Evolutionary conservation across 2,113 vertebrate species (phyloP).

Genomic region (Petroica traversi): DNA sequence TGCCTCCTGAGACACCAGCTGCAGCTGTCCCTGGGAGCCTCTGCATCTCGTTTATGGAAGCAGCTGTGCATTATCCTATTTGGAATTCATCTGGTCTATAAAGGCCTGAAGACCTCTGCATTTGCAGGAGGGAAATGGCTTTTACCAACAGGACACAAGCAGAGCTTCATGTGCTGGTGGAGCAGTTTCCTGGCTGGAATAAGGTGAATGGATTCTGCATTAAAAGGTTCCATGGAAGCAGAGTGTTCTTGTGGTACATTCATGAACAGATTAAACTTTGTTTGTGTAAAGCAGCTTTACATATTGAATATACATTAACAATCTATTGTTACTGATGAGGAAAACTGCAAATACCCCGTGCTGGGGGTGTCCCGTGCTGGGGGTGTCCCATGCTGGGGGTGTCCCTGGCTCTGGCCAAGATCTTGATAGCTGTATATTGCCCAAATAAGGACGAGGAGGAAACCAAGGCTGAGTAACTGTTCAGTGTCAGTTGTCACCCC

Average conservation of each 20-base stretch:
- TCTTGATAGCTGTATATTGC: not conserved
- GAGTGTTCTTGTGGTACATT: not conserved
- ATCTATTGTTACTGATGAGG: not conserved
- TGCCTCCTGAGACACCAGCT: not conserved
- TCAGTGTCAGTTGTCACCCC: not conserved
- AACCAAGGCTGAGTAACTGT: not conserved
- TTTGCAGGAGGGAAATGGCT: not conserved
- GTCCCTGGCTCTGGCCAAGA: not conserved
- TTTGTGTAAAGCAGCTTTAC: constrained; percentile 25
- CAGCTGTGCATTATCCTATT: not conserved
- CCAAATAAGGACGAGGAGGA: not conserved
- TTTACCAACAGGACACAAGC: not conserved
- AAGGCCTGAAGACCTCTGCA: not conserved
- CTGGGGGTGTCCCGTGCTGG: not conserved
- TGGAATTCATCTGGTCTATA: not conserved
- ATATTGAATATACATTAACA: not conserved
- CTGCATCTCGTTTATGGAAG: not conserved
- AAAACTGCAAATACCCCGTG: not conserved
- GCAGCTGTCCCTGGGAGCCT: not conserved
- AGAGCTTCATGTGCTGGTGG: not conserved
- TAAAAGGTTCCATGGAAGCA: not conserved
- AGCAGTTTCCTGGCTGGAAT: not conserved
- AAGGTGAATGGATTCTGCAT: not conserved
- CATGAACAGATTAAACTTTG: not conserved
- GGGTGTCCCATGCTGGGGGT: not conserved